phyloP scores from a whole-genome alignment of 2,113 vertebrate genomes.

The Neopipo cinnamomea region DNA sequence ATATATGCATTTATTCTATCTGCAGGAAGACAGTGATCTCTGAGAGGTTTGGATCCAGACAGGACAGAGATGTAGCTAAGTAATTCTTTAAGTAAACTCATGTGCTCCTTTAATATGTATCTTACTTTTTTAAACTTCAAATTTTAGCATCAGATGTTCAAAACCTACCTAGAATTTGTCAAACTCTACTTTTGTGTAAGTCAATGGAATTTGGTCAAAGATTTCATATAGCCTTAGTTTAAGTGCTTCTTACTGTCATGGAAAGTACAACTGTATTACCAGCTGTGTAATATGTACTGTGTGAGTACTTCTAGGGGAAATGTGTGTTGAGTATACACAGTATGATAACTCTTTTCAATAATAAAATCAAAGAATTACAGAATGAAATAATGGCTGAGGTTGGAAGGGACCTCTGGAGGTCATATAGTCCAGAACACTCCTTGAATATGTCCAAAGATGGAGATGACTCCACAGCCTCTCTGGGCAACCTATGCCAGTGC shows the following conservation, averaged over 20 bases:
- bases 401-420: background rate
- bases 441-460: background rate
- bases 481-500: background rate
- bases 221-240: background rate
- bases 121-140: background rate
- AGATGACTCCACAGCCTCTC: background rate
- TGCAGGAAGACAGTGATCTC: background rate
- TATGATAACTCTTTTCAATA: background rate
- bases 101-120: background rate
- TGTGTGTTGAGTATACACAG: fast-evolving
- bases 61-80: background rate
- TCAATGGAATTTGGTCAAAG: background rate
- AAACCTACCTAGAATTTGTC: background rate
- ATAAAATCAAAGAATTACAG: background rate
- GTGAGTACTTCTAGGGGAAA: background rate
- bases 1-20: background rate
- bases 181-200: background rate
- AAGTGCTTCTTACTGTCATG: background rate
- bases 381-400: background rate
- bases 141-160: background rate
- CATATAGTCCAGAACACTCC: background rate
- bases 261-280: background rate
- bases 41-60: background rate
- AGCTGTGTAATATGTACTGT: background rate
- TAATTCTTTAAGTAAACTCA: background rate